Evolutionary conservation across 1,140 invertebrate genomes (phyloP).

Genomic region (Hetaerina americana): DNA sequence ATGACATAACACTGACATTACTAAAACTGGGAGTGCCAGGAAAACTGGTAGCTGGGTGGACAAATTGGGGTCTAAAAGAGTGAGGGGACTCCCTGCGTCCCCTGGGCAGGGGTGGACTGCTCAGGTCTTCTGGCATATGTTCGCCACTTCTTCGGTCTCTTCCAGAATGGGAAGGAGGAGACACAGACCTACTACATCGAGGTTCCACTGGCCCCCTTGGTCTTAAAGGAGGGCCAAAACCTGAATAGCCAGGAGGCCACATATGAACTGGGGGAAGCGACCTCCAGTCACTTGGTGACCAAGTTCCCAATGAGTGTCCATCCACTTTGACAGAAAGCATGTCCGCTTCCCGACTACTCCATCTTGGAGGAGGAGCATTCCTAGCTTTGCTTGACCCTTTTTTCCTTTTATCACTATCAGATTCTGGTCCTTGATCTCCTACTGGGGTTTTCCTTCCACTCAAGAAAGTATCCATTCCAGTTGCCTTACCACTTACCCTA

Average conservation of each 20-base stretch:
- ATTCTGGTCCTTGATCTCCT: not conserved
- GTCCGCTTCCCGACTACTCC: not conserved
- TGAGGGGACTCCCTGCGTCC: not conserved
- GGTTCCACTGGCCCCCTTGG: not conserved
- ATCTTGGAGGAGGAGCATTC: not conserved
- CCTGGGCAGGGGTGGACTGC: not conserved
- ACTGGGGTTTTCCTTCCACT: not conserved
- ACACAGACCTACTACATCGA: not conserved
- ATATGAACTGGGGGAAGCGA: not conserved
- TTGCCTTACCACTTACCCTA: not conserved
- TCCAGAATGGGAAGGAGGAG: not conserved
- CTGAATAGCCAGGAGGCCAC: not conserved
- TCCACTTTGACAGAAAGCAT: not conserved
- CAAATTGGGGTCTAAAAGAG: not conserved
- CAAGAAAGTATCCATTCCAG: not conserved
- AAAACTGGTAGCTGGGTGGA: not conserved
- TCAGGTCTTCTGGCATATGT: not conserved
- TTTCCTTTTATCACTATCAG: not conserved
- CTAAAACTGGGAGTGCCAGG: not conserved
- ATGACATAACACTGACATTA: not conserved
- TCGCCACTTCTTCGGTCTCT: not conserved
- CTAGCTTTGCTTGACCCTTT: not conserved
- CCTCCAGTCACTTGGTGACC: not conserved
- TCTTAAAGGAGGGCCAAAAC: not conserved
- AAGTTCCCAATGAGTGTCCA: not conserved